These are phyloP conservation scores for Pelusios castaneus DNA, from an alignment of 2,113 vertebrate species.

Conservation along the genomic window DNA sequence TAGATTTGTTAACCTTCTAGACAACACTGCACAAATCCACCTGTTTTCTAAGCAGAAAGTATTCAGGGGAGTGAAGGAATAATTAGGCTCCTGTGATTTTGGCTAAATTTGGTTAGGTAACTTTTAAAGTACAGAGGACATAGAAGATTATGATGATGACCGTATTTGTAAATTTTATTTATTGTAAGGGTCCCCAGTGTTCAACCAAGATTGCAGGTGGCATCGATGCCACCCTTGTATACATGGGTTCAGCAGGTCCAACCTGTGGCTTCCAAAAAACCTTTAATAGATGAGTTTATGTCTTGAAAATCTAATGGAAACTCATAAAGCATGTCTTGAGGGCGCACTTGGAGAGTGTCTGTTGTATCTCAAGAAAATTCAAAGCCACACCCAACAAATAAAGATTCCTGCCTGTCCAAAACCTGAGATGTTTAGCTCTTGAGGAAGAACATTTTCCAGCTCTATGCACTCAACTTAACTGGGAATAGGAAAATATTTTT, in stretches of 20 bases:
- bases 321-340: neutral
- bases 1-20: slow-evolving; percentile 55
- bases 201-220: neutral
- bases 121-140: slow-evolving; percentile 37
- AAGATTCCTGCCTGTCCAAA: neutral
- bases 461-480: neutral
- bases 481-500: neutral
- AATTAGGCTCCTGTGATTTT: slow-evolving; percentile 51
- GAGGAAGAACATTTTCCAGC: neutral
- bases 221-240: neutral
- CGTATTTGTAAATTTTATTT: slow-evolving; percentile 52
- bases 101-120: slow-evolving; percentile 66
- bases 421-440: neutral
- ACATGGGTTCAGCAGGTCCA: neutral
- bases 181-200: slow-evolving; percentile 44
- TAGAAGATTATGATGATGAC: slow-evolving; percentile 67
- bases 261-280: neutral
- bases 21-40: slow-evolving; percentile 44
- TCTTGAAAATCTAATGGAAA: neutral
- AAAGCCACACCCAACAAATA: neutral
- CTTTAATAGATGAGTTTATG: neutral
- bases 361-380: neutral
- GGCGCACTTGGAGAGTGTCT: neutral
- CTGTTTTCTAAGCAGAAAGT: slow-evolving; percentile 48
- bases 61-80: slow-evolving; percentile 17